Conservation (phyloP, 2,888 invertebrate genomes). For the Nymphalis urticae region DNA sequence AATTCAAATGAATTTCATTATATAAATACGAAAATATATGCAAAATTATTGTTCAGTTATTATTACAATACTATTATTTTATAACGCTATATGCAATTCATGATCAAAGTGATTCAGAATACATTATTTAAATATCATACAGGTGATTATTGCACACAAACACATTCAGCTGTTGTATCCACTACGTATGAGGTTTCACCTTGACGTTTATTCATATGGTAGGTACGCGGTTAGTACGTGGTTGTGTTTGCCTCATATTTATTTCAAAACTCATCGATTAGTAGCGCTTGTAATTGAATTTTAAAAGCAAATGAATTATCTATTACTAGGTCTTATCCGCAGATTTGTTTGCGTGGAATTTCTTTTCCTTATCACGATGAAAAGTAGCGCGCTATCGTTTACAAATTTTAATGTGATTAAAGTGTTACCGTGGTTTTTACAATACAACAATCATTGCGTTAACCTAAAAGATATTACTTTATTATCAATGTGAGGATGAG, state of each 20-base stretch:
- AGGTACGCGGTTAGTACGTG: constrained; percentile 58
- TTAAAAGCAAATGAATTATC: no score
- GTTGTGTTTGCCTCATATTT: constrained; percentile 41
- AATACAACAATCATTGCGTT: no score
- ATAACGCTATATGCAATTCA: constrained; percentile 30
- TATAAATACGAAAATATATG: not conserved
- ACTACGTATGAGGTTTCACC: constrained; percentile 64
- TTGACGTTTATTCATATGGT: constrained; percentile 77
- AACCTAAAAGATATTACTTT: no score
- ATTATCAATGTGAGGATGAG: no score
- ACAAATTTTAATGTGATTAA: no score
- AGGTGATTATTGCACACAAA: constrained; percentile 50
- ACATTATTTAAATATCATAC: constrained; percentile 39
- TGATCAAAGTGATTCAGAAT: constrained; percentile 40
- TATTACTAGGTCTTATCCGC: no score
- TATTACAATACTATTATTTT: constrained; percentile 2
- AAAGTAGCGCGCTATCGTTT: no score
- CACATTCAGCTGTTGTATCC: constrained; percentile 45
- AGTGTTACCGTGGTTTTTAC: no score
- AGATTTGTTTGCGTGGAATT: no score
- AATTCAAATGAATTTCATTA: not conserved
- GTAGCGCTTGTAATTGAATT: no score
- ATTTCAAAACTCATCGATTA: not conserved
- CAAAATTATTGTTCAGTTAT: not conserved
- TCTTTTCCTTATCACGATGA: no score